These are phyloP conservation scores for Athetis lepigone DNA, from an alignment of 2,888 invertebrate genomes.

Conservation along the genomic window DNA sequence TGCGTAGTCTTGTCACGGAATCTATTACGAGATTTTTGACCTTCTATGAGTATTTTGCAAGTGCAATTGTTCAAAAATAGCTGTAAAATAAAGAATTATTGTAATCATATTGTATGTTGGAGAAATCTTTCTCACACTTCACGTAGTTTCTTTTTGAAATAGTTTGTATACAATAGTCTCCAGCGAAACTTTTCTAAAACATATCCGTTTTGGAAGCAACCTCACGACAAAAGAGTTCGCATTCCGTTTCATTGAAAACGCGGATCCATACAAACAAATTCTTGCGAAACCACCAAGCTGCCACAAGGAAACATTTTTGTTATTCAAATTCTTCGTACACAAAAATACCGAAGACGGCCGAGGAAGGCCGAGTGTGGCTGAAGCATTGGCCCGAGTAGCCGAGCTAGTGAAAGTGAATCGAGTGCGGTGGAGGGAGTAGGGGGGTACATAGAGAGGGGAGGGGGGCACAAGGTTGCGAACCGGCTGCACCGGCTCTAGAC, in stretches of 20 bases:
- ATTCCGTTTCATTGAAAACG: constrained; percentile 56
- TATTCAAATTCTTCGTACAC: constrained; percentile 64
- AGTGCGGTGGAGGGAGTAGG: constrained; percentile 65
- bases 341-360: constrained; percentile 73
- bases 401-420: constrained; percentile 84
- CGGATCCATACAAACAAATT: constrained; percentile 57
- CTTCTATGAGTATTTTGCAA: constrained; percentile 11
- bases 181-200: constrained; percentile 42
- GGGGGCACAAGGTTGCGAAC: constrained; percentile 86
- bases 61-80: constrained; percentile 1
- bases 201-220: constrained; percentile 36
- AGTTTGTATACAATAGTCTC: constrained; percentile 23
- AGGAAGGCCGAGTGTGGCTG: constrained; percentile 74
- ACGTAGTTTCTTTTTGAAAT: constrained; percentile 40
- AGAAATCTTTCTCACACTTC: constrained; percentile 28
- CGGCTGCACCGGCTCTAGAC: constrained; percentile 81
- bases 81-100: constrained; percentile 5
- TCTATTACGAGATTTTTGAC: constrained; percentile 23
- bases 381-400: constrained; percentile 72
- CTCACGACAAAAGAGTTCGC: constrained; percentile 43
- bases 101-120: constrained; percentile 17
- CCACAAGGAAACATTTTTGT: constrained; percentile 63
- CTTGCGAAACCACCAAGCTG: constrained; percentile 59
- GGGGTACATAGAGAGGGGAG: constrained; percentile 51
- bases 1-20: constrained; percentile 14